Evolutionary conservation across 2,113 vertebrate species (phyloP).

Genomic region (Gyps fulvus): DNA sequence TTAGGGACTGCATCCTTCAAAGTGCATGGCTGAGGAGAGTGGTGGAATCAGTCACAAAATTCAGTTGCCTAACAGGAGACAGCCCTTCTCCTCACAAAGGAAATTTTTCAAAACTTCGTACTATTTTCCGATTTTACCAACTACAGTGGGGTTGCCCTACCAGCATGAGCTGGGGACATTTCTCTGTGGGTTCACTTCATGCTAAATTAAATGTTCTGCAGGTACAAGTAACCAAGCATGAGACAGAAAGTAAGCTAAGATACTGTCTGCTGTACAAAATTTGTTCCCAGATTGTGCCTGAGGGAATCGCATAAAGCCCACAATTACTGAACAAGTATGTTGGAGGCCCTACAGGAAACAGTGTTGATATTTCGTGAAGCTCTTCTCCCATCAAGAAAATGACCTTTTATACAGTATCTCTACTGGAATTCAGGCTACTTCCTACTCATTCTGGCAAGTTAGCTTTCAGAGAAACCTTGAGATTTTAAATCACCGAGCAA

Average conservation of each 20-base stretch:
- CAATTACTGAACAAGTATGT: background rate
- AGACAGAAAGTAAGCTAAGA: background rate
- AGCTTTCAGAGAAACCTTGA: background rate
- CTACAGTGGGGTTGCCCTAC: background rate
- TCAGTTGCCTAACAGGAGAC: background rate
- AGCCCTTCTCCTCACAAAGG: background rate
- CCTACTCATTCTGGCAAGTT: background rate
- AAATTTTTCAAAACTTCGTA: fast-evolving
- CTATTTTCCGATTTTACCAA: background rate
- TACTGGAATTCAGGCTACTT: background rate
- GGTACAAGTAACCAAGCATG: background rate
- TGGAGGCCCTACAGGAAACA: background rate
- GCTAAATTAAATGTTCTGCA: background rate
- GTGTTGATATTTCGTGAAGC: fast-evolving
- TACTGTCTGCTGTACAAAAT: background rate
- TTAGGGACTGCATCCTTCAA: background rate
- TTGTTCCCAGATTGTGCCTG: background rate
- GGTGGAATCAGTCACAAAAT: background rate
- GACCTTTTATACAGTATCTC: background rate
- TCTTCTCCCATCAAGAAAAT: background rate
- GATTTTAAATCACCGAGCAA: background rate
- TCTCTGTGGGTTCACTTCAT: background rate
- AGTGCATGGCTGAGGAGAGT: background rate
- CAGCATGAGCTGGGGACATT: background rate
- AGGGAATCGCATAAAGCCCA: background rate